Conservation (phyloP, 2,888 invertebrate species). For the Uropetala carovei region DNA sequence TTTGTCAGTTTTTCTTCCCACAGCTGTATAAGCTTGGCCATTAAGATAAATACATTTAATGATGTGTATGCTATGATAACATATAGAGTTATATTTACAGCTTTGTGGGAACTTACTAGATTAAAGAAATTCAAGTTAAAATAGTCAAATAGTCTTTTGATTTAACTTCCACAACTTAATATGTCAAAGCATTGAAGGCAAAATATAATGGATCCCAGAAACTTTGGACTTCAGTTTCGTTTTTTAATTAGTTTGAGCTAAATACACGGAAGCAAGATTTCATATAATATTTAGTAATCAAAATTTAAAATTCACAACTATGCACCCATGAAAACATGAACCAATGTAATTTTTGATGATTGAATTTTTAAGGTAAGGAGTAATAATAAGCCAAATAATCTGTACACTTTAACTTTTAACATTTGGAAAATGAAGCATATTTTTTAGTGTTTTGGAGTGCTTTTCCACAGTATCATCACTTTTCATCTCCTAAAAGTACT, state of each 20-base stretch:
- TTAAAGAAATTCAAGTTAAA: not conserved
- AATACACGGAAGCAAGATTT: not conserved
- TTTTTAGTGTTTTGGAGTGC: not conserved
- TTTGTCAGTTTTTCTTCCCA: not conserved
- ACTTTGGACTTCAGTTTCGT: not conserved
- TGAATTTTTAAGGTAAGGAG: conserved; percentile 1
- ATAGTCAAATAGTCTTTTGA: not conserved
- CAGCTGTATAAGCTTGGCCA: not conserved
- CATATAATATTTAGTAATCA: not conserved
- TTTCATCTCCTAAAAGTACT: not conserved
- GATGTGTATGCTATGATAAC: not conserved
- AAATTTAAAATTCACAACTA: not conserved
- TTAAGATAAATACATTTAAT: not conserved
- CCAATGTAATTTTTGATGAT: conserved; percentile 11
- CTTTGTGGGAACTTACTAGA: not conserved
- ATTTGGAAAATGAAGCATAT: not conserved
- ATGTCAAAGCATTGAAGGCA: not conserved
- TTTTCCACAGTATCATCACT: not conserved
- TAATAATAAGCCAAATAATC: not conserved
- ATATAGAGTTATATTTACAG: not conserved
- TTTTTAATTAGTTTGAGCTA: not conserved
- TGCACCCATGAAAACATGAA: not conserved
- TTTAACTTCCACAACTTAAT: not conserved
- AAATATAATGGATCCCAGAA: not conserved
- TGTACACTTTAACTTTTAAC: not conserved